These are phyloP conservation scores for Osmoderma eremita DNA, from an alignment of 2,888 invertebrate genomes.

Conservation along the genomic window DNA sequence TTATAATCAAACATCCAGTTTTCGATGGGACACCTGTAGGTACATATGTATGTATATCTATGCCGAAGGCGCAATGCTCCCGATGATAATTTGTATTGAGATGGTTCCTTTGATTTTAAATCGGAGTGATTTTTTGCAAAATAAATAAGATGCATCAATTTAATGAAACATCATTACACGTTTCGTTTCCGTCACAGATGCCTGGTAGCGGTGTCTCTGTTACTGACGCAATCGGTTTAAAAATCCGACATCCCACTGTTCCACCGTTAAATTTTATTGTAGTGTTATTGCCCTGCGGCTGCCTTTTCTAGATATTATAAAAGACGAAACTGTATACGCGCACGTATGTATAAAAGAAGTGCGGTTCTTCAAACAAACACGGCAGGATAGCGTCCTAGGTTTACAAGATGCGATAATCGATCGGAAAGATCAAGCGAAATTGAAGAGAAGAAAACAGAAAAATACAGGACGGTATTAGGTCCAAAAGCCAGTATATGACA, in stretches of 20 bases:
- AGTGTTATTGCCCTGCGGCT: slow-evolving; percentile 30
- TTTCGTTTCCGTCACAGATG: no score
- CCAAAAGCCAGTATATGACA: no score
- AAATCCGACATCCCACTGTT: slow-evolving; percentile 11
- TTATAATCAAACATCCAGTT: no score
- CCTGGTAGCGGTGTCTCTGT: not conserved
- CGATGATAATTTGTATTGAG: no score
- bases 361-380: slow-evolving; percentile 32
- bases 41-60: no score
- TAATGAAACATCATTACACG: no score
- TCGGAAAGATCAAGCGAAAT: slow-evolving; percentile 11
- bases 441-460: not conserved
- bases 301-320: slow-evolving; percentile 23
- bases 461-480: slow-evolving; percentile 4
- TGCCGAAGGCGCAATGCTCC: not conserved
- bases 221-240: not conserved
- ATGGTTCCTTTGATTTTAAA: no score
- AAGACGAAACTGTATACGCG: slow-evolving; percentile 27
- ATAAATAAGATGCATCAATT: no score
- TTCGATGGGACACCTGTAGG: no score
- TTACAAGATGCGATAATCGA: slow-evolving; percentile 14
- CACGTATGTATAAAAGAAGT: slow-evolving; percentile 17
- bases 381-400: slow-evolving; percentile 18
- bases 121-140: no score
- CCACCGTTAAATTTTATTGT: slow-evolving; percentile 31